phyloP scores from a whole-genome alignment of 2,888 invertebrate species.

The Drosophila macrothrix region DNA sequence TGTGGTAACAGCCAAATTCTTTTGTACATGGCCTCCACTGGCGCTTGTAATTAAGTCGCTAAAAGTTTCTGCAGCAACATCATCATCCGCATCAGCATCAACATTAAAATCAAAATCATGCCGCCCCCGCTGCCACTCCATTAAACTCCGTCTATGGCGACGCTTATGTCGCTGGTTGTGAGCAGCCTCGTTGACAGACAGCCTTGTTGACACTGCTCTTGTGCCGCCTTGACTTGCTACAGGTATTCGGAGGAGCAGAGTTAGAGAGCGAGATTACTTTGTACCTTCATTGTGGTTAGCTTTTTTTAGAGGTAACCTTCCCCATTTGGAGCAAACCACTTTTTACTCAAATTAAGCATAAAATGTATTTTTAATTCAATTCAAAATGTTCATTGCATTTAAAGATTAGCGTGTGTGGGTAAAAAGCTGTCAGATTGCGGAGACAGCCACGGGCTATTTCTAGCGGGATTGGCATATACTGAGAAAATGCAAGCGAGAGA shows the following conservation, averaged over 20 bases:
- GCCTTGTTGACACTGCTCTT: conserved; percentile 57
- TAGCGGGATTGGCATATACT: neutral
- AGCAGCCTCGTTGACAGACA: conserved; percentile 47
- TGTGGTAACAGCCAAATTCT: conserved; percentile 49
- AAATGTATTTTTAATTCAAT: conserved; percentile 71
- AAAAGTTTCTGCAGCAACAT: conserved; percentile 68
- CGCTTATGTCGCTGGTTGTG: conserved; percentile 31
- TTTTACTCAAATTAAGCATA: conserved; percentile 54
- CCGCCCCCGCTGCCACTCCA: conserved; percentile 49
- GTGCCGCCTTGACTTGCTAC: conserved; percentile 53
- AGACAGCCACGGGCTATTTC: conserved; percentile 11
- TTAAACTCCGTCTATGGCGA: conserved; percentile 82
- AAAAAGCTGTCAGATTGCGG: conserved; percentile 43
- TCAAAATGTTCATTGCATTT: conserved; percentile 37
- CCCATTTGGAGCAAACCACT: conserved; percentile 13
- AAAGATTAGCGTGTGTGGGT: conserved; percentile 29
- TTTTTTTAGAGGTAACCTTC: neutral
- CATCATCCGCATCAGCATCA: conserved; percentile 36
- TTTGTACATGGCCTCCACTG: conserved; percentile 58
- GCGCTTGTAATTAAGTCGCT: conserved; percentile 81
- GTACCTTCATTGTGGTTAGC: conserved; percentile 33
- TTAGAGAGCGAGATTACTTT: conserved; percentile 45
- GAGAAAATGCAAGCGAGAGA: neutral
- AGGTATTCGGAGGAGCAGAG: conserved; percentile 44
- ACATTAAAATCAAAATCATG: conserved; percentile 17